phyloP scores from a whole-genome alignment of 2,888 invertebrate genomes.

The Macaria notata region DNA sequence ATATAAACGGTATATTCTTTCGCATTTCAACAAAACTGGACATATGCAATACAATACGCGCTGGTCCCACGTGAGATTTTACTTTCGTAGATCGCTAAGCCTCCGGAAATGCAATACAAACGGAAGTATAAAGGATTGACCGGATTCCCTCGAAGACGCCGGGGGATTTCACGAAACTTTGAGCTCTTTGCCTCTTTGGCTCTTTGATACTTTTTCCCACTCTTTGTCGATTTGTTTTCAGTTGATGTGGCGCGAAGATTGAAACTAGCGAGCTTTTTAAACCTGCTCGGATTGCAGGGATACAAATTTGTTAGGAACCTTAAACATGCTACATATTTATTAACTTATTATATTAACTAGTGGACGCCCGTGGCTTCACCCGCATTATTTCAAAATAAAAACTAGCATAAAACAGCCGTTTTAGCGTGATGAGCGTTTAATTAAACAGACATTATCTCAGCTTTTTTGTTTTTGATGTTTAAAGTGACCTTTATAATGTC shows the following conservation, averaged over 20 bases:
- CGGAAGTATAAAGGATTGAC: constrained; percentile 31
- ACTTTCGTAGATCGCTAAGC: constrained; percentile 32
- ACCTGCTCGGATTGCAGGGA: not conserved
- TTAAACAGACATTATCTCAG: too few species aligned
- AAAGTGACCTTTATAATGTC: too few species aligned
- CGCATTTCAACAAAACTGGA: not conserved
- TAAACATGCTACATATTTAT: too few species aligned
- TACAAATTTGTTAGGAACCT: too few species aligned
- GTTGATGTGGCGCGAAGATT: constrained; percentile 16
- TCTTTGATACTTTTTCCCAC: constrained; percentile 27
- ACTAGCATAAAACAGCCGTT: too few species aligned
- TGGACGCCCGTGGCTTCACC: too few species aligned
- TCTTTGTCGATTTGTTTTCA: constrained; percentile 25
- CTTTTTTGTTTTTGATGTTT: too few species aligned
- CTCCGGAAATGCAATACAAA: constrained; percentile 32
- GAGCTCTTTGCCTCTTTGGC: constrained; percentile 21
- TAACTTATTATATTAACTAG: too few species aligned
- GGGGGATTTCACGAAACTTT: constrained; percentile 21
- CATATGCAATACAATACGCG: not conserved
- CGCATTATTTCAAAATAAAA: too few species aligned
- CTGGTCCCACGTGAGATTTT: constrained; percentile 14
- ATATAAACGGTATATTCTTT: too few species aligned
- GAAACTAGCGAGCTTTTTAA: constrained; percentile 8
- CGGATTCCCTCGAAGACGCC: constrained; percentile 22
- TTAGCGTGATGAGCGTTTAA: too few species aligned